A percentile compares a stretch with the other conserved stretches of the same genome.
Evolutionary conservation across 2,113 vertebrate genomes (phyloP).

Genomic region (Eonycteris spelaea): DNA sequence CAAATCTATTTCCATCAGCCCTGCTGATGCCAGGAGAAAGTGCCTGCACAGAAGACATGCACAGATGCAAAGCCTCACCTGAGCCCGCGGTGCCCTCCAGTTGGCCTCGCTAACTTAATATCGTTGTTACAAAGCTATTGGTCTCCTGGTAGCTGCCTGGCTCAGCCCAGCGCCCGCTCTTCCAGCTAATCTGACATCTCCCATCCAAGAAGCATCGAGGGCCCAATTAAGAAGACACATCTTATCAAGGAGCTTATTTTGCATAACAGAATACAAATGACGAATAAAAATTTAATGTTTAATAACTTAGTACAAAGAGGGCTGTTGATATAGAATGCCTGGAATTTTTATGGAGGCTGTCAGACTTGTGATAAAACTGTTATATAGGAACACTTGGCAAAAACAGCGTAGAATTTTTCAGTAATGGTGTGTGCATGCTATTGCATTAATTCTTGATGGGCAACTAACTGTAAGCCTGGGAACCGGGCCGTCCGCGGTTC

Average conservation of each 20-base stretch:
- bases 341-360: conserved; percentile 92
- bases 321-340: conserved; percentile 92
- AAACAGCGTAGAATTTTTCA: conserved; percentile 90
- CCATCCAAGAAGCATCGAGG: conserved; percentile 93
- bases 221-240: conserved; percentile 96
- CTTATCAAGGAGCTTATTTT: conserved; percentile 96
- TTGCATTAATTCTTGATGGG: conserved; percentile 91
- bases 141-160: conserved; percentile 89
- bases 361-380: conserved; percentile 93
- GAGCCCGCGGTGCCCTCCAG: conserved; percentile 91
- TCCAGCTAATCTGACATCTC: conserved; percentile 92
- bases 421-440: conserved; percentile 89
- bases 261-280: conserved; percentile 96
- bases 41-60: conserved; percentile 88
- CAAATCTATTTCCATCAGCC: conserved; percentile 91
- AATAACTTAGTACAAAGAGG: conserved; percentile 94
- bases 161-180: conserved; percentile 86
- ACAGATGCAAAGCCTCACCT: conserved; percentile 94
- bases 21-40: conserved; percentile 90
- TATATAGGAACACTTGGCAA: conserved; percentile 92
- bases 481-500: conserved; percentile 85
- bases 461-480: conserved; percentile 87
- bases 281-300: conserved; percentile 95
- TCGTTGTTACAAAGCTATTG: conserved; percentile 91
- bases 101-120: conserved; percentile 90